Base-by-base conservation (phyloP, 1,140 invertebrate species). In the Rhopalosiphum padi region DNA sequence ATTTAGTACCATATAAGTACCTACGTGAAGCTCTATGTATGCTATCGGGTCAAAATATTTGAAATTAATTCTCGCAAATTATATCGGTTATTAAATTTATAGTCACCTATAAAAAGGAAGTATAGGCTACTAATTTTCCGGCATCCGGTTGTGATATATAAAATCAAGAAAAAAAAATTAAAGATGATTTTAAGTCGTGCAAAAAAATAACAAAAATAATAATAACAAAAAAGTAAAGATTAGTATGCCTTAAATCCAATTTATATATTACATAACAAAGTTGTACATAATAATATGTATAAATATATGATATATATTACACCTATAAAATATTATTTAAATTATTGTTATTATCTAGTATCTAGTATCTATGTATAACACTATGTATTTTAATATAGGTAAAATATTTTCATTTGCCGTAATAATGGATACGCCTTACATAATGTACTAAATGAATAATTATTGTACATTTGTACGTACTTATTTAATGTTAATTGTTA, bases 1-100 rank as follows among this genome's bases (percentile, higher is more conserved):
- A 92, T 92, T 51, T 92, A 92, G 68, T 82, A 82, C 91, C 91
- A 92, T 92, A 92, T 48, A 92, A 92, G 91, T 92, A 92, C 77
- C 85, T 30, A 9, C 9, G 23, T 21, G 91, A 92, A 92, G 46
- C 91, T 48, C 91, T 92, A 82, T 35, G 68, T 21, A 48, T 83
- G 91, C 91, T n/a, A 35, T 22, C 25, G 46, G 91, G 77, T 92
- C 91, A 83, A 92, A 92, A 92, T 92, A 92, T 92, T 92, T 83
- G 68, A 48, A 92, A 92, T 25, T 21, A 43, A 77, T 46, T 83
- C 25, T 82, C 21, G 68, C 68, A 83, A 91, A 91, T n/a, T 82
- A 46, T 91, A 22, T 89, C 23, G 23, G 21, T 53, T 37, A 35
- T 53, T 51, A n/a, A 35, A n/a, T 46, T n/a, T 48, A 48, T 87